These are phyloP conservation scores for Psephotus haematonotus DNA, from an alignment of 2,113 vertebrate genomes.

Conservation along the genomic window DNA sequence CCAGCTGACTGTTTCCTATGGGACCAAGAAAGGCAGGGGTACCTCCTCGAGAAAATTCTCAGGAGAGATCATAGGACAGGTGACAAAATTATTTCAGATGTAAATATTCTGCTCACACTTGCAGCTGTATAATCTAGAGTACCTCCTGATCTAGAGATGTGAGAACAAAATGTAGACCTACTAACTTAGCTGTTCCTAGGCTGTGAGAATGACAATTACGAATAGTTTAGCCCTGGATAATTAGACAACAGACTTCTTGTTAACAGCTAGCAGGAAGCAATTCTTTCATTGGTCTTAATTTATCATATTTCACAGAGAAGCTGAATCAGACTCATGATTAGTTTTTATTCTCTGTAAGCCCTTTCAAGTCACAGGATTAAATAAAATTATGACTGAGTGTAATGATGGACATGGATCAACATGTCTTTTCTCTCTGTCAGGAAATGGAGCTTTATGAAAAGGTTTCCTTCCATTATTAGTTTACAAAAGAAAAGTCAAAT, in stretches of 20 bases:
- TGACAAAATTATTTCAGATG: neutral
- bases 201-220: neutral
- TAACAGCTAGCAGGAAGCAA: neutral
- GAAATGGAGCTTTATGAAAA: neutral
- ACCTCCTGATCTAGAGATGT: neutral
- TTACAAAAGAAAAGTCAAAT: neutral
- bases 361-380: neutral
- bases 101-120: neutral
- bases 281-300: constrained; percentile 7
- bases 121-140: neutral
- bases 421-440: neutral
- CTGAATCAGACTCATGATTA: neutral
- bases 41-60: neutral
- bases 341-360: neutral
- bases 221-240: neutral
- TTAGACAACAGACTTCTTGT: constrained; percentile 38
- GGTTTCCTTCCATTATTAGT: neutral
- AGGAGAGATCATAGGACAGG: neutral
- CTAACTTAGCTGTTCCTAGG: neutral
- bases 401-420: neutral
- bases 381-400: neutral
- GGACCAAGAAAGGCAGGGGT: neutral
- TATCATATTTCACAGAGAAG: constrained; percentile 15
- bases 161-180: neutral
- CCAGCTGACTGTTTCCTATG: neutral